These are phyloP conservation scores for Thaleichthys pacificus DNA, from an alignment of 2,797 vertebrate genomes.

Conservation along the genomic window DNA sequence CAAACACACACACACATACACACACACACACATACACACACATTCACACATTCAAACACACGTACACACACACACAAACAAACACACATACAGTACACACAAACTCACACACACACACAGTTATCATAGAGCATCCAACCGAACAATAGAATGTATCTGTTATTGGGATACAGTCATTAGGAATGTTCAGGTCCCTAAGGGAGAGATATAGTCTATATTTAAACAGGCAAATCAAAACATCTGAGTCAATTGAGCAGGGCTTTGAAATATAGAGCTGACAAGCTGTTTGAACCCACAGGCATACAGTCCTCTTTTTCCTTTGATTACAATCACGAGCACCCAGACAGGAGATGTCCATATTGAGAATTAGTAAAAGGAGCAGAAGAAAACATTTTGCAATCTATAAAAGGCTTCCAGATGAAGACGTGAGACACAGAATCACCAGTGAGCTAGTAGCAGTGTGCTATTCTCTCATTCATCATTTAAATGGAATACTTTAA, in stretches of 20 bases:
- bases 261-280: conserved; percentile 1
- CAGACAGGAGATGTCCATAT: conserved; percentile 9
- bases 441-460: background rate
- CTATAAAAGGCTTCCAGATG: conserved; percentile 17
- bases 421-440: background rate
- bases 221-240: conserved; percentile 8
- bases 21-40: background rate
- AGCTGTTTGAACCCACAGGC: conserved; percentile 1
- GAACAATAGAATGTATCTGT: background rate
- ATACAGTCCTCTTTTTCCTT: conserved; percentile 2
- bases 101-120: background rate
- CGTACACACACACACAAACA: background rate
- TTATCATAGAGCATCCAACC: conserved; percentile 1
- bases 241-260: background rate
- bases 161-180: background rate
- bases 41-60: conserved; percentile 4
- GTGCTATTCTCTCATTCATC: background rate
- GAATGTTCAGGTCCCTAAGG: background rate
- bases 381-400: conserved; percentile 2
- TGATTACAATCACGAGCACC: background rate
- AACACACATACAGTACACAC: background rate
- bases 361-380: background rate
- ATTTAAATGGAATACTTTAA: background rate
- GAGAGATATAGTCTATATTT: conserved; percentile 22
- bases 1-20: background rate